Base-by-base conservation (phyloP, 2,113 vertebrate species). In the Blennius ocellaris region DNA sequence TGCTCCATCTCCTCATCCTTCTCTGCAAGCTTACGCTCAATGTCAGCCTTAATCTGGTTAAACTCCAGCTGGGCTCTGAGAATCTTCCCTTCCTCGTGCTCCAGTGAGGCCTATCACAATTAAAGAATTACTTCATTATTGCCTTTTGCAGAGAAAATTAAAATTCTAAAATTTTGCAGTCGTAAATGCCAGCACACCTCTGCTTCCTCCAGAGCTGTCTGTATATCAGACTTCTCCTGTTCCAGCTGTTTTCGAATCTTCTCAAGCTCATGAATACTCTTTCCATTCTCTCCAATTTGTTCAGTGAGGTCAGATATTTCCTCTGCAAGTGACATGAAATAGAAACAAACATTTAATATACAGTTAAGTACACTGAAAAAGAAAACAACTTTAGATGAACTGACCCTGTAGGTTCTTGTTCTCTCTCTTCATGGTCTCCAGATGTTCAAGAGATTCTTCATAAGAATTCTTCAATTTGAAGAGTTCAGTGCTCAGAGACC, bases 1-100 rank as follows among this genome's bases (percentile, higher is more conserved):
- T 96, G 96, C 69, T 98, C 96, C 94, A 96, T 94, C 89, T 98
- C 96, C 73, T 98, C 96, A 0, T 96, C 96, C 90, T 96, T 97
- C 91, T 98, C 96, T 0, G 92, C 67, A 74, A 96, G 57, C 66
- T 97, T 97, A 10, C 96, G 89, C 58, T 97, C 97, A 0, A 95
- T 91, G 6, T 97, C 96, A 0, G 94, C 95, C 78, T 97, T 97
- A 12, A 93, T 87, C 82, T 98, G 97, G 85, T 90, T 95, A 69
- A 96, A 92, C 87, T 98, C 97, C 49, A 98, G 90, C 84, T 98
- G 97, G 0, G 92, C 93, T 69, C 95, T 78, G 9, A 98, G 82
- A 80, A 98, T 97, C 89, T 98, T 97, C 0, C 96, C 95, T 21
- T 97, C 97, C 69, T 98, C 96, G 0, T 98, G 97, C 71, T 98